Evolutionary conservation across 2,113 vertebrate genomes (phyloP).

Genomic region (Chamaea fasciata): DNA sequence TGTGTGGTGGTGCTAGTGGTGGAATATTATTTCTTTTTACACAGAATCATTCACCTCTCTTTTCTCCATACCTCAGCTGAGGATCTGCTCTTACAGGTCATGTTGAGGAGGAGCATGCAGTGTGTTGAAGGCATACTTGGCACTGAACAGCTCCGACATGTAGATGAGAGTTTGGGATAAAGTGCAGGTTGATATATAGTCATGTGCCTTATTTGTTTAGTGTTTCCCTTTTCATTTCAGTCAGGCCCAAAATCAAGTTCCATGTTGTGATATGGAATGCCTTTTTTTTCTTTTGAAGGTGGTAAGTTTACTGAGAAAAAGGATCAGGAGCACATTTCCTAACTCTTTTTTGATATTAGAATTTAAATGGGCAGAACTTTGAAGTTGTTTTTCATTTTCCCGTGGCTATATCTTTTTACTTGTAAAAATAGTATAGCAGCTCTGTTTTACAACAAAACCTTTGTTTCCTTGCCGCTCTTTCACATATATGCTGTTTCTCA

Average conservation of each 20-base stretch:
- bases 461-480: background rate
- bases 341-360: background rate
- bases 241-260: background rate
- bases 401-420: background rate
- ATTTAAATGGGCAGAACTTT: background rate
- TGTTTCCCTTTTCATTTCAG: background rate
- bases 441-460: background rate
- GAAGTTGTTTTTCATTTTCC: background rate
- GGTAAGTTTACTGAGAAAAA: background rate
- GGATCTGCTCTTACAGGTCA: background rate
- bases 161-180: background rate
- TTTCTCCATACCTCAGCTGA: background rate
- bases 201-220: background rate
- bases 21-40: background rate
- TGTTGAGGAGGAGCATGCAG: background rate
- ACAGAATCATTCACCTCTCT: background rate
- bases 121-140: background rate
- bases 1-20: background rate
- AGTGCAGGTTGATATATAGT: background rate
- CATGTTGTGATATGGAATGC: rapidly evolving
- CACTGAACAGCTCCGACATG: background rate
- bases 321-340: background rate
- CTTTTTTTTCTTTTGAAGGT: background rate
- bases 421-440: background rate
- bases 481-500: background rate